Evolutionary conservation across 1,140 invertebrate species (phyloP), one percentile per base, ranked within the genome.

Genomic region (Cepaea nemoralis): DNA sequence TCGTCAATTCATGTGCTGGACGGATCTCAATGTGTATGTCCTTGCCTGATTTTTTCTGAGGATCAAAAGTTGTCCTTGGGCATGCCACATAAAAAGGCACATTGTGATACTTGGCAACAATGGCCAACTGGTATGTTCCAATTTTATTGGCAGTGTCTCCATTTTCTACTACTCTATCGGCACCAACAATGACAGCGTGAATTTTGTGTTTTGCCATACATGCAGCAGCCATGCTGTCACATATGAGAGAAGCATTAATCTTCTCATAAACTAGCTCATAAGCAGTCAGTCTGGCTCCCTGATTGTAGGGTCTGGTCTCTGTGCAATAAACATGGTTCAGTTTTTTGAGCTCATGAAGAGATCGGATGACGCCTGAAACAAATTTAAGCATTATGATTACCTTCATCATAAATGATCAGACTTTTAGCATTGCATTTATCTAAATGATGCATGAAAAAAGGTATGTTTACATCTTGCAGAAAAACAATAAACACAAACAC

Each of bases 121-220:
- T 95, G 0, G 98, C 97, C 88, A 99, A 95, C 94, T 95, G 90
- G 35, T 99, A 99, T 31, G 98, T 99, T 84, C 98, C 98, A 90
- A 99, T 98, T 94, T 99, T 99, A 90, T 99, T 99, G 0, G 98
- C 98, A 1, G 98, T 99, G 91, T 99, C 98, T 1, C 98, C 98
- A 92, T 99, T 99, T 0, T 94, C 94, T 24, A 95, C 97, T 39
- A 98, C 96, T 63, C 91, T 82, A 83, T 92, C 90, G 55, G 90
- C 90, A 40, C 91, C 90, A 55, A 91, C 89, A n/a, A 94, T 85
- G 33, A 94, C 91, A 12, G 93, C 93, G 76, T 93, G 89, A 42
- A 94, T 89, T 37, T 89, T 85, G 73, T 91, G 86, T 22, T 93
- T 93, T 87, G 95, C 94, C 95, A 99, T 96, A 22, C 98, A 92